phyloP scores from a whole-genome alignment of 2,888 invertebrate species.

The Noctuana brunneofusca region DNA sequence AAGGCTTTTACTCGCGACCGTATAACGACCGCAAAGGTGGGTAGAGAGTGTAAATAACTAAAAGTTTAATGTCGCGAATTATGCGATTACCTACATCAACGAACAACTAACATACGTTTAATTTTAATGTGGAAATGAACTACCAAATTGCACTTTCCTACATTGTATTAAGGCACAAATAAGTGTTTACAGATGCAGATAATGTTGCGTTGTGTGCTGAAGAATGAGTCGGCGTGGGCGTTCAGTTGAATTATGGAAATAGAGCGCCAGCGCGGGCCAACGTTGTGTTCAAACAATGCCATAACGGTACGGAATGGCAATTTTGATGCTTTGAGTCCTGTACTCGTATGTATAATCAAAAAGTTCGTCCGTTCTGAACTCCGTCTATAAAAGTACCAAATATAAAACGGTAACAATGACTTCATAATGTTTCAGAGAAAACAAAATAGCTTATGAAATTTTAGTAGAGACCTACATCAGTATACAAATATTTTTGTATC shows the following conservation, averaged over 20 bases:
- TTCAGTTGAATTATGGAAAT: slow-evolving; percentile 73
- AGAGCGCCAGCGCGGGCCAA: slow-evolving; percentile 59
- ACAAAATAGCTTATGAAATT: too few species aligned
- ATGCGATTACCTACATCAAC: slow-evolving; percentile 52
- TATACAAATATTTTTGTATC: not conserved
- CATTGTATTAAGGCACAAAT: slow-evolving; percentile 47
- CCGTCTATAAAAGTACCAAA: not conserved
- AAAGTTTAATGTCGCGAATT: slow-evolving; percentile 50
- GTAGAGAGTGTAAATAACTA: slow-evolving; percentile 39
- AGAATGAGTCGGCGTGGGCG: slow-evolving; percentile 67
- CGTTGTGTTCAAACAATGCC: slow-evolving; percentile 68
- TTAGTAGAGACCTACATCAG: too few species aligned
- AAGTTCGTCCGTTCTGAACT: too few species aligned
- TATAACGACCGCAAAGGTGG: slow-evolving; percentile 22
- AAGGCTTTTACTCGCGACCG: slow-evolving; percentile 37
- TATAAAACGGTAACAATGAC: not conserved
- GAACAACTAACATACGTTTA: slow-evolving; percentile 39
- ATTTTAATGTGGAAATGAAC: slow-evolving; percentile 43
- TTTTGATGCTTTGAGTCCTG: slow-evolving; percentile 59
- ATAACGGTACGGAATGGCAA: slow-evolving; percentile 66
- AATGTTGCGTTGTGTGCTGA: slow-evolving; percentile 49
- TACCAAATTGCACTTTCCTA: slow-evolving; percentile 55
- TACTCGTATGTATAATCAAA: slow-evolving; percentile 47
- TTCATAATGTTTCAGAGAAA: too few species aligned
- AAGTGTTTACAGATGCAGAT: slow-evolving; percentile 43